phyloP scores from a whole-genome alignment of 2,888 invertebrate genomes.

The Mechanitis mazaeus region DNA sequence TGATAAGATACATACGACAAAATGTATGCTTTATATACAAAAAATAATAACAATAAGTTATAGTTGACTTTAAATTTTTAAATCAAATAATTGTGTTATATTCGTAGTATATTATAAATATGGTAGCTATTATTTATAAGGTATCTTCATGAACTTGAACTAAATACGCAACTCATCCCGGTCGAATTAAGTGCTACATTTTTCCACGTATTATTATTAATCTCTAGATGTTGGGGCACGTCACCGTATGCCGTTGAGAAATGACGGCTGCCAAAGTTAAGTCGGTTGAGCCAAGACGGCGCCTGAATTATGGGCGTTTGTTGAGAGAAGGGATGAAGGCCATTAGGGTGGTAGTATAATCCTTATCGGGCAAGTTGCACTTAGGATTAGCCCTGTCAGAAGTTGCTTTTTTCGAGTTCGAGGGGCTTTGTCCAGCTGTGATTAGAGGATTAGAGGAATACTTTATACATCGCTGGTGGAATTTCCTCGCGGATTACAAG shows the following conservation, averaged over 20 bases:
- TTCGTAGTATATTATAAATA: neutral
- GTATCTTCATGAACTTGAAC: conserved; percentile 38
- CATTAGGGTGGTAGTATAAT: conserved; percentile 72
- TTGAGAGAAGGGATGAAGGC: conserved; percentile 72
- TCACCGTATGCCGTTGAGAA: conserved; percentile 74
- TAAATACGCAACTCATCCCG: conserved; percentile 64
- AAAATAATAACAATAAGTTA: no score
- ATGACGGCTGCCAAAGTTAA: conserved; percentile 77
- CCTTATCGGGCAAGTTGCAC: conserved; percentile 76
- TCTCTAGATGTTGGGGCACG: conserved; percentile 56
- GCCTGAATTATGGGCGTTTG: conserved; percentile 73
- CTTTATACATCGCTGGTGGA: conserved; percentile 28
- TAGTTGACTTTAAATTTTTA: no score
- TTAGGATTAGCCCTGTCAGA: conserved; percentile 75
- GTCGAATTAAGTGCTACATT: conserved; percentile 70
- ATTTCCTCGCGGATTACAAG: conserved; percentile 20
- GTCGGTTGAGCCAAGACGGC: conserved; percentile 73
- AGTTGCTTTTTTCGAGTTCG: conserved; percentile 71
- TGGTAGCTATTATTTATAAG: conserved; percentile 27
- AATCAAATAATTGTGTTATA: no score
- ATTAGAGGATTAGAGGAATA: conserved; percentile 57
- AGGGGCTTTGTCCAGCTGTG: conserved; percentile 62
- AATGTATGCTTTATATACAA: no score
- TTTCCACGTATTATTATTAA: conserved; percentile 75
- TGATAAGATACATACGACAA: no score